A percentile compares a stretch with the other conserved stretches of the same genome.
Conservation (phyloP, 2,113 vertebrate species). For the Eulemur rufifrons region DNA sequence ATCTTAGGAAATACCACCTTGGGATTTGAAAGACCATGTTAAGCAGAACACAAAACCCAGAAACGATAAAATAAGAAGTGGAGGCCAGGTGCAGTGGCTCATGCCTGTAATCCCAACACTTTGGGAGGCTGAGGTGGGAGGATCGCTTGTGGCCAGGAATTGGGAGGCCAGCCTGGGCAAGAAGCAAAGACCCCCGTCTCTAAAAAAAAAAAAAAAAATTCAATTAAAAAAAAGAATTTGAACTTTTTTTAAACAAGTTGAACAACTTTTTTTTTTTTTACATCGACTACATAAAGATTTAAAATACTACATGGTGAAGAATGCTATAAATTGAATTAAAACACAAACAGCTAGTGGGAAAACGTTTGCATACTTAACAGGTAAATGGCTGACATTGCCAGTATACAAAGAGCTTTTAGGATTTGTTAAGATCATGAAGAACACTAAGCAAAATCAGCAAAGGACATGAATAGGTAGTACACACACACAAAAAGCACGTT, state of each 20-base stretch:
- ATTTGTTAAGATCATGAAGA: not conserved
- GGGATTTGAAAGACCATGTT: not conserved
- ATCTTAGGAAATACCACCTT: not conserved
- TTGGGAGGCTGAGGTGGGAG: too few relatives aligned
- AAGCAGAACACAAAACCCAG: not conserved
- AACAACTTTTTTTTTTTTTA: too few relatives aligned
- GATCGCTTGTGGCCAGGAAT: too few relatives aligned
- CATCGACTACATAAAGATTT: not conserved
- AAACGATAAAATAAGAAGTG: constrained; percentile 17
- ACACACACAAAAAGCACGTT: not conserved
- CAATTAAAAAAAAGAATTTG: too few relatives aligned
- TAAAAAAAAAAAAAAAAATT: too few relatives aligned
- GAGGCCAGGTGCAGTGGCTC: not conserved
- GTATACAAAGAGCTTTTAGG: not conserved
- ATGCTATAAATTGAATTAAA: constrained; percentile 19
- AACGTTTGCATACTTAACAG: not conserved
- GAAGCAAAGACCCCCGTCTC: too few relatives aligned
- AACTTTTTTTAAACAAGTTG: too few relatives aligned
- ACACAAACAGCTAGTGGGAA: not conserved
- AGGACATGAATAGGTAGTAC: not conserved
- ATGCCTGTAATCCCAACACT: too few relatives aligned
- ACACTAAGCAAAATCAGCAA: not conserved
- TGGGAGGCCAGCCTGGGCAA: too few relatives aligned
- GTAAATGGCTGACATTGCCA: not conserved
- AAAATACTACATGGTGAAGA: not conserved